Evolutionary conservation across 2,113 vertebrate genomes (phyloP), one percentile per base, ranked within the genome.

Genomic region (Thinocorus orbignyianus): DNA sequence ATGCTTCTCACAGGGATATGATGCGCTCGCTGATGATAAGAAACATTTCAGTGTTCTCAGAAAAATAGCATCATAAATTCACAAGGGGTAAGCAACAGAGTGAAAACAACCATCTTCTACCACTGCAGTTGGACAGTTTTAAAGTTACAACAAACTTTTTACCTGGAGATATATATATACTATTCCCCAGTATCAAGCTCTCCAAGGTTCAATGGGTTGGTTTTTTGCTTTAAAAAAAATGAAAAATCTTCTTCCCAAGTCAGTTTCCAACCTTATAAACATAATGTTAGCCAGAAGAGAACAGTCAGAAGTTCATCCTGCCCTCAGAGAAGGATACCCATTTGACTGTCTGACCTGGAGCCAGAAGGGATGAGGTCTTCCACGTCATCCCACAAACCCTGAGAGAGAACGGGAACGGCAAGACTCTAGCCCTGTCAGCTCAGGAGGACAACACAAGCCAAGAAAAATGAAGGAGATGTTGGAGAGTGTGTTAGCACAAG

Each of bases 1-100:
- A 94, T 92, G 95, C 93, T 93, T 76, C 93, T 96, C 93, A 87
- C 73, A 93, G 93, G 88, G 86, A 94, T 81, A 78, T 10, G 65
- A 89, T 94, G 84, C 9, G 57, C 58, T 94, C 88, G 39, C 83
- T 91, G 90, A 94, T 64, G 48, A 69, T 79, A 89, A 89, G 94
- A 91, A 95, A 52, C 65, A 79, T 69, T 86, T 69, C 16, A 4
- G 44, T 42, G 46, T 87, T 93, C 69, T 62, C 65, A 93, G 70
- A 86, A 94, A 94, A 93, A 86, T 2, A 64, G 69, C 49, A 79
- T 12, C 70, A 73, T 81, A 95, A 96, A 94, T 92, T 90, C 81
- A 92, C 70, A 87, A 91, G 88, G 95, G 81, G 77, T 91, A 87
- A 94, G 78, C 78, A 96, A 90, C 57, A 30, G 42, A 52, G 16